phyloP scores from a whole-genome alignment of 2,113 vertebrate species.

The Heloderma charlesbogerti region DNA sequence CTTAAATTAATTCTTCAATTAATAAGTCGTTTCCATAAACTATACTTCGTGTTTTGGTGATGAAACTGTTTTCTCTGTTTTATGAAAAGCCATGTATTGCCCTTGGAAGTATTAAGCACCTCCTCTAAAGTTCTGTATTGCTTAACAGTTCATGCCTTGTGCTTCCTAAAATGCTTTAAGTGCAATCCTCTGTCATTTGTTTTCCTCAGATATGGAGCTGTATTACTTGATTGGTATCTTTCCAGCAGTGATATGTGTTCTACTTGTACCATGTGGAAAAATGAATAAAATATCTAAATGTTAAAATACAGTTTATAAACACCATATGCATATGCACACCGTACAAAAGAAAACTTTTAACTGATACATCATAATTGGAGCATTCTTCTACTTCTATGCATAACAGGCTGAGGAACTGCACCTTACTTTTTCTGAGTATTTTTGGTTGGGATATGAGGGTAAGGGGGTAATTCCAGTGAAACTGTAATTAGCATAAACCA shows the following conservation, averaged over 20 bases:
- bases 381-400: slow-evolving; percentile 66
- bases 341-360: slow-evolving; percentile 73
- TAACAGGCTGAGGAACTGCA: slow-evolving; percentile 49
- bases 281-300: slow-evolving; percentile 79
- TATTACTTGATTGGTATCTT: slow-evolving; percentile 72
- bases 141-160: slow-evolving; percentile 56
- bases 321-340: slow-evolving; percentile 78
- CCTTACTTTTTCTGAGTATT: slow-evolving; percentile 62
- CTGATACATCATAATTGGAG: slow-evolving; percentile 73
- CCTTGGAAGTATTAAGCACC: slow-evolving; percentile 44
- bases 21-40: slow-evolving; percentile 61
- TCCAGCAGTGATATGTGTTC: slow-evolving; percentile 77
- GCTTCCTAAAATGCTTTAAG: slow-evolving; percentile 56
- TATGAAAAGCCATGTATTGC: slow-evolving; percentile 7
- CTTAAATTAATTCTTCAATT: slow-evolving; percentile 56
- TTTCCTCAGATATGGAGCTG: slow-evolving; percentile 69
- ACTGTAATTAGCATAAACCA: slow-evolving; percentile 38
- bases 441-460: slow-evolving; percentile 58
- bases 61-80: slow-evolving; percentile 58
- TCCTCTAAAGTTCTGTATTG: slow-evolving; percentile 51
- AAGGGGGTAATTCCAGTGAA: slow-evolving; percentile 52
- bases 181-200: slow-evolving; percentile 65
- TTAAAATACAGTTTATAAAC: slow-evolving; percentile 80
- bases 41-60: slow-evolving; percentile 52
- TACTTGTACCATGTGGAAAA: slow-evolving; percentile 78